Evolutionary conservation across 2,888 invertebrate genomes (phyloP), one percentile per base, ranked within the genome.

Genomic region (Chamaedrilus cognettii): DNA sequence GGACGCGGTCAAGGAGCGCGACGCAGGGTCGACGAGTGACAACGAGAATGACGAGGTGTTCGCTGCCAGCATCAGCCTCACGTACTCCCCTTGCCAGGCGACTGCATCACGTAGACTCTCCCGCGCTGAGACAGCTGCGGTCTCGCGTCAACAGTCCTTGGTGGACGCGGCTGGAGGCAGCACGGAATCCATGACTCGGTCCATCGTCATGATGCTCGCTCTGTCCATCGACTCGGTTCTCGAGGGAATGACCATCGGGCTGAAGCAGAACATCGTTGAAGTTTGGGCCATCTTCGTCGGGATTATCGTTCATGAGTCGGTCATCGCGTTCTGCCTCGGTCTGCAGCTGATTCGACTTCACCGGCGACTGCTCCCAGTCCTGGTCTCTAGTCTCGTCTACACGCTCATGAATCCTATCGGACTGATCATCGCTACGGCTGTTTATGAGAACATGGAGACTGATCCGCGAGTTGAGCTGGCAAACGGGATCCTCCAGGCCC

Each of bases 261-360:
- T 70, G 32, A 61, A 66, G 60, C 4, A 30, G 28, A 64, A 57
- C 1, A 32, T 55, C 15, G 26, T 11, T n/a, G 64, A 60, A 19
- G 68, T 68, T 15, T 70, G 70, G 70, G 56, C 42, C 5, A 64
- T 70, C 33, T 58, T 68, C n/a, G n/a, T 64, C 15, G 70, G 67
- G 19, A 66, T 68, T 30, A 28, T 68, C n/a, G 58, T 65, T 4
- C 70, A 70, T 60, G 68, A 70, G 42, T 32, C 66, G 1, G 68
- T 68, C 49, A 66, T 70, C 31, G 66, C 66, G 19, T 70, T 70
- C 56, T 56, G 65, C 34, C 56, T 70, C n/a, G 68, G 68, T 28
- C 57, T 70, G 2, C 65, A 70, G 58, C 52, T 68, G 23, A 49
- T 33, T 30, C 56, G 64, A n/a, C 34, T 60, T 26, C 31, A 60